Conservation (phyloP, 2,797 vertebrate genomes). For the Enteromius unitaeniatus region DNA sequence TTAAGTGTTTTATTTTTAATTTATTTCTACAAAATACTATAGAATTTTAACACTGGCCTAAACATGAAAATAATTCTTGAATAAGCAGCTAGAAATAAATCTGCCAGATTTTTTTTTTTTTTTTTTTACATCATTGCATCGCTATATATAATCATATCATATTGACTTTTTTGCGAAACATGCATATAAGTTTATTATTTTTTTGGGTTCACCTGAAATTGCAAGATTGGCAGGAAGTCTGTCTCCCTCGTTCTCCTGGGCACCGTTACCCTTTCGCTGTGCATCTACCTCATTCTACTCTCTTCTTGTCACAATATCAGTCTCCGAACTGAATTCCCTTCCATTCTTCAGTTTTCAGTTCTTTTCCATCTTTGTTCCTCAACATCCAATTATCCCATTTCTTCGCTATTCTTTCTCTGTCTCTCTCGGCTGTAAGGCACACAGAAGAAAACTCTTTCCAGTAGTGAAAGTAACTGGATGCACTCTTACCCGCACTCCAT, state of each 20-base stretch:
- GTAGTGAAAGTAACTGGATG: slow-evolving; percentile 14
- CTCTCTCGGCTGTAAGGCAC: slow-evolving; percentile 53
- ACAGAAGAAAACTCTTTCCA: slow-evolving; percentile 31
- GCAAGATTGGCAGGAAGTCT: slow-evolving; percentile 26
- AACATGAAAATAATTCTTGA: not conserved
- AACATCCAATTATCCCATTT: slow-evolving; percentile 64
- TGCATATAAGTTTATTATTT: not conserved
- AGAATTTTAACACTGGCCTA: not conserved
- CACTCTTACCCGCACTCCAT: slow-evolving; percentile 1
- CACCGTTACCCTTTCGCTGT: not conserved
- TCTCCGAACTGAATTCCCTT: slow-evolving; percentile 31
- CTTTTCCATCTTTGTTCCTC: slow-evolving; percentile 59
- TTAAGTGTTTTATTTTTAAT: not conserved
- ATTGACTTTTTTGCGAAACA: not conserved
- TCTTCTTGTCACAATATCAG: slow-evolving; percentile 17
- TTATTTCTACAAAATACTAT: not conserved
- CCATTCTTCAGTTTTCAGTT: slow-evolving; percentile 63
- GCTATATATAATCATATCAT: not conserved
- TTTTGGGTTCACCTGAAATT: slow-evolving; percentile 10
- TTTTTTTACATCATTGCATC: not conserved
- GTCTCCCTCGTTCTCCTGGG: slow-evolving; percentile 18
- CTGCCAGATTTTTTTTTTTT: too few relatives aligned
- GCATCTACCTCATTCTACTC: slow-evolving; percentile 24
- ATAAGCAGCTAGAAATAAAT: not conserved
- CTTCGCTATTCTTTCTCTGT: slow-evolving; percentile 60